phyloP scores from a whole-genome alignment of 2,888 invertebrate genomes.

The Nephrotoma flavescens region DNA sequence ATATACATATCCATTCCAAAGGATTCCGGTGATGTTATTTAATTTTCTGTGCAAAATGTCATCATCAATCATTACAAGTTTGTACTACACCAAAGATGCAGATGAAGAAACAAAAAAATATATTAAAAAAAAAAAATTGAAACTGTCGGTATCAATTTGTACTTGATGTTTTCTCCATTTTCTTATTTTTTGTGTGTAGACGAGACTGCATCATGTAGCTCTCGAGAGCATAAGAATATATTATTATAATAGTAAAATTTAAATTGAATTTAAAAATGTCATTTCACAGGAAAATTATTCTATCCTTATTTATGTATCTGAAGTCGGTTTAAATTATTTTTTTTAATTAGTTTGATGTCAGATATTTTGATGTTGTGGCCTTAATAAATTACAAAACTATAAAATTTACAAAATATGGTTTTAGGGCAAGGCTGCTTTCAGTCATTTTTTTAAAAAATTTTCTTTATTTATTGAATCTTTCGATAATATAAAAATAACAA shows the following conservation, averaged over 20 bases:
- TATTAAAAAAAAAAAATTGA: background rate
- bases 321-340: background rate
- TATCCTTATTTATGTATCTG: too few relatives aligned
- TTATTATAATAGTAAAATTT: background rate
- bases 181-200: background rate
- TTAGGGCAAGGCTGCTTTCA: too few relatives aligned
- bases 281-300: background rate
- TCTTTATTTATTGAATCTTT: too few relatives aligned
- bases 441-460: too few relatives aligned
- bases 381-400: too few relatives aligned
- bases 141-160: background rate
- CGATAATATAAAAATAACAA: too few relatives aligned
- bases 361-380: background rate
- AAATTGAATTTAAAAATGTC: background rate
- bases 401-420: too few relatives aligned
- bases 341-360: background rate
- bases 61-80: background rate
- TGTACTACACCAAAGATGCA: background rate
- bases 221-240: background rate
- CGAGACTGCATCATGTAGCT: background rate
- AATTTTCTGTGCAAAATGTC: background rate
- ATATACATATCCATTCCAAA: background rate
- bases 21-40: background rate
- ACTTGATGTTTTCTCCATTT: background rate
- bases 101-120: background rate